Percentiles rank a stretch among this genome's conserved stretches.
Conservation (phyloP, 2,797 vertebrate genomes). For the Spea hammondii region DNA sequence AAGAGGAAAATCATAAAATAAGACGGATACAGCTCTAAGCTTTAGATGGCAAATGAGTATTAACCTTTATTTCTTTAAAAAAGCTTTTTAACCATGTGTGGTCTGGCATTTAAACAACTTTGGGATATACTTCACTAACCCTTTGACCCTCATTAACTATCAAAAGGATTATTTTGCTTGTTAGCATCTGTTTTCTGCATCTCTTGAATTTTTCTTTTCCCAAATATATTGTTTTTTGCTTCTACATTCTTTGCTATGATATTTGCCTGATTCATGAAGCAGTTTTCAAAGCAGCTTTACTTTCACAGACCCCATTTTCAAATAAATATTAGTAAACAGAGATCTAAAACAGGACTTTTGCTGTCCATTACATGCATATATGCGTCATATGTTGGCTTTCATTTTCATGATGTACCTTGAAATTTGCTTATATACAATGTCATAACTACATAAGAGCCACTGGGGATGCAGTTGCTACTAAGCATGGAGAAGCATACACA, state of each 20-base stretch:
- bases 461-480: no score
- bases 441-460: no score
- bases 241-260: constrained; percentile 31
- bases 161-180: constrained; percentile 19
- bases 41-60: not conserved
- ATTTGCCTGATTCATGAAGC: constrained; percentile 28
- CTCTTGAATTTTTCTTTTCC: constrained; percentile 26
- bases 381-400: no score
- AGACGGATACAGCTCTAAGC: no score
- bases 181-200: constrained; percentile 46
- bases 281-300: constrained; percentile 21
- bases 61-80: not conserved
- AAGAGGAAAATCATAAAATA: no score
- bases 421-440: no score
- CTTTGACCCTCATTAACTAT: constrained; percentile 36
- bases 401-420: no score
- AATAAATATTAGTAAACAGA: not conserved
- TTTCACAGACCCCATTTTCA: not conserved
- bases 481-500: no score
- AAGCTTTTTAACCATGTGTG: constrained; percentile 37
- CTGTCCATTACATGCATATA: no score
- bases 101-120: constrained; percentile 29
- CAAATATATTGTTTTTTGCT: constrained; percentile 25
- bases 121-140: constrained; percentile 27
- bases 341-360: constrained; percentile 8